Conservation (phyloP, 2,797 vertebrate species). For the Mus caroli region DNA sequence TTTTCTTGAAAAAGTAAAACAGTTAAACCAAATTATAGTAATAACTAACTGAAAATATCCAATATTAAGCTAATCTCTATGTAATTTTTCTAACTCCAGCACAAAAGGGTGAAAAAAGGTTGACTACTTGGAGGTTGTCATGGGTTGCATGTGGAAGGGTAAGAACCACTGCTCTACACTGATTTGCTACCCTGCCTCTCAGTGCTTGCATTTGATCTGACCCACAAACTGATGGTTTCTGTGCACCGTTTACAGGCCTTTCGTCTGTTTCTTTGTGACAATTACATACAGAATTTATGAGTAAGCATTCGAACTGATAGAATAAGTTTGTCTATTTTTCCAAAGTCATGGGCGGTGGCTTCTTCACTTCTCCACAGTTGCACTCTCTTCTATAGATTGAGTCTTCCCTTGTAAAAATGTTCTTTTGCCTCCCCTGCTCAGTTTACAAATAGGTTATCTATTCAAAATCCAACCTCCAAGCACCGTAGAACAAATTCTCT, state of each 20-base stretch:
- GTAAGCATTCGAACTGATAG: constrained; percentile 41
- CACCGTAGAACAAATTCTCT: background rate
- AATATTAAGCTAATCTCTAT: no score
- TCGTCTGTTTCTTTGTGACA: background rate
- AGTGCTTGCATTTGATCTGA: background rate
- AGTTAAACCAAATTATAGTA: no score
- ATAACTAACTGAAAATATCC: no score
- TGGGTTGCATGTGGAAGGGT: background rate
- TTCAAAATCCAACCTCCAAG: background rate
- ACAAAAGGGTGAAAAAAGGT: no score
- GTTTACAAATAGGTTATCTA: background rate
- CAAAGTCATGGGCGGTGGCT: background rate
- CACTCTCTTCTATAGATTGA: background rate
- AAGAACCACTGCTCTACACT: background rate
- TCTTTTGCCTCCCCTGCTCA: background rate
- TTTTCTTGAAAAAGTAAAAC: no score
- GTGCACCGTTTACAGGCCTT: background rate
- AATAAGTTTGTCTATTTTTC: constrained; percentile 40
- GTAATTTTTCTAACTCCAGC: no score
- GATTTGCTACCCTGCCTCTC: background rate
- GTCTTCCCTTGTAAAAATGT: background rate
- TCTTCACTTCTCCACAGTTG: background rate
- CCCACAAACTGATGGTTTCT: background rate
- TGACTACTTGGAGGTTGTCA: no score
- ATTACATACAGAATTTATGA: constrained; percentile 20